Conservation (phyloP, 1,140 invertebrate genomes). For the Drosophila serrata region DNA sequence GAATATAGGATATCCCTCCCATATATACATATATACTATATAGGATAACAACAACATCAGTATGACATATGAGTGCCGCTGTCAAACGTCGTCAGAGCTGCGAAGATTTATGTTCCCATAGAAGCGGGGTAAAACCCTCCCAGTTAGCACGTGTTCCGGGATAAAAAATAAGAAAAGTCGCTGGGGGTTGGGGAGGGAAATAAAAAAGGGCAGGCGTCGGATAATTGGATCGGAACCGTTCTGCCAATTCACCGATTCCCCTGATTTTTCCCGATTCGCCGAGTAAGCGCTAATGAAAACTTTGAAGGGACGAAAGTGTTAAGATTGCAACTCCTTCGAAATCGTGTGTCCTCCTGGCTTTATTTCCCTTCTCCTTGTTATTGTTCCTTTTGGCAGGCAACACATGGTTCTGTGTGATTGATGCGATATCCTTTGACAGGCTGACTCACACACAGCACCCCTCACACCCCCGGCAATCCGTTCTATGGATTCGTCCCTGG, state of each 20-base stretch:
- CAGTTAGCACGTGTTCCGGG: slow-evolving; percentile 24
- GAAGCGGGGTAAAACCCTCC: slow-evolving; percentile 11
- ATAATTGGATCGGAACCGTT: slow-evolving; percentile 42
- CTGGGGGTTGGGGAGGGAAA: neutral
- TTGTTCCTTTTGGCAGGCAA: slow-evolving; percentile 28
- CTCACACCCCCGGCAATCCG: neutral
- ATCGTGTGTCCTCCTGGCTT: neutral
- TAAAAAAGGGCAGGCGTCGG: neutral
- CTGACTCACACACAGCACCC: slow-evolving; percentile 5
- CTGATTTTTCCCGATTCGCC: slow-evolving; percentile 16
- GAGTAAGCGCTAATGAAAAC: slow-evolving; percentile 44
- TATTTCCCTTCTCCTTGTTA: slow-evolving; percentile 13
- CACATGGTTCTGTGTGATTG: slow-evolving; percentile 56
- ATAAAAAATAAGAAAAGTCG: slow-evolving; percentile 17
- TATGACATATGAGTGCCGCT: slow-evolving; percentile 60
- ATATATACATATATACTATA: too few relatives aligned
- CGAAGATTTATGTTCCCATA: slow-evolving; percentile 53
- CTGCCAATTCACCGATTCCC: slow-evolving; percentile 25
- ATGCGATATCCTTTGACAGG: slow-evolving; percentile 52
- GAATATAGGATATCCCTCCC: neutral
- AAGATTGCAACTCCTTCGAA: slow-evolving; percentile 4
- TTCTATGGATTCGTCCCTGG: slow-evolving; percentile 9
- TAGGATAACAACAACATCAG: slow-evolving; percentile 27
- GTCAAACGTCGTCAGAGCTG: slow-evolving; percentile 52
- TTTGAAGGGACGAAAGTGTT: slow-evolving; percentile 18